phyloP scores from a whole-genome alignment of 2,113 vertebrate genomes.

The Stigmatopora argus region DNA sequence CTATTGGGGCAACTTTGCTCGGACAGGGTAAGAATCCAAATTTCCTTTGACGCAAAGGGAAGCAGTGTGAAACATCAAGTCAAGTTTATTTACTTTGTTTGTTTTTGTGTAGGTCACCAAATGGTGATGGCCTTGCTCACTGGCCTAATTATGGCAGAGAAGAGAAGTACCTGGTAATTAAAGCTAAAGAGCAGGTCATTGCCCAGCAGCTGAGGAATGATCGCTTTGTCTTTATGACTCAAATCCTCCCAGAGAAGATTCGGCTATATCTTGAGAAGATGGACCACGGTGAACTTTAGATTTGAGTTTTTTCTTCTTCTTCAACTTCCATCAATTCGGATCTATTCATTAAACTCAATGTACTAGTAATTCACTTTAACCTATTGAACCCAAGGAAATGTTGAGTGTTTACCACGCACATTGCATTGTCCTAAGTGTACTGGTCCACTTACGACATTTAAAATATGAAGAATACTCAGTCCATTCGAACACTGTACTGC shows the following conservation, averaged over 20 bases:
- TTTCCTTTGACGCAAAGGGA: background rate
- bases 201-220: constrained; percentile 53
- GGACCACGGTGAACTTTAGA: constrained; percentile 57
- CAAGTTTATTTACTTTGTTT: background rate
- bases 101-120: constrained; percentile 57
- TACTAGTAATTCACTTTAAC: background rate
- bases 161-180: constrained; percentile 56
- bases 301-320: rapidly evolving
- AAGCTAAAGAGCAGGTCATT: constrained; percentile 40
- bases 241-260: constrained; percentile 56
- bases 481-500: too few species aligned
- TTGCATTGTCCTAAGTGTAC: background rate
- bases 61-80: background rate
- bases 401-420: background rate
- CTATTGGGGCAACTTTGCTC: constrained; percentile 76
- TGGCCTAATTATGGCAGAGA: constrained; percentile 66
- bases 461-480: background rate
- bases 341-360: background rate
- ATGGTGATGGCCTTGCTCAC: constrained; percentile 52
- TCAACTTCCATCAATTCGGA: background rate
- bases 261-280: constrained; percentile 16
- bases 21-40: constrained; percentile 59
- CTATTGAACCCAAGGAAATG: background rate
- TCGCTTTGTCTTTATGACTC: constrained; percentile 53
- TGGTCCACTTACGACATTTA: background rate